Base-by-base conservation (phyloP, 2,888 invertebrate genomes). In the Achlya flavicornis region DNA sequence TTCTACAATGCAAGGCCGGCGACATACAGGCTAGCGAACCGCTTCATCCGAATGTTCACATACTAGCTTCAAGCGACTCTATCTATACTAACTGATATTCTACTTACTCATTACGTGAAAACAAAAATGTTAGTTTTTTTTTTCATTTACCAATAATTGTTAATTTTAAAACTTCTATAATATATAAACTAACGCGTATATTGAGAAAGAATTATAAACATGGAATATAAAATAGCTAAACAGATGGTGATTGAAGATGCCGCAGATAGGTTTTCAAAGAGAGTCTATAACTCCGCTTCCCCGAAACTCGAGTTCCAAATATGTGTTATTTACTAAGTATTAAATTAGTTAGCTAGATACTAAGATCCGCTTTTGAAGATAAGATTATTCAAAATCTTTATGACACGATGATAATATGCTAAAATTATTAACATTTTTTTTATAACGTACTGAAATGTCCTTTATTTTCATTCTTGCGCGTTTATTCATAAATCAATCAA, bases 1-100 rank as follows among this genome's bases (percentile, higher is more conserved):
- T 90, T 89, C 87, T 79, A 73, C 38, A 43, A 62, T 69, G 74
- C 90, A 91, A 91, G 91, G 91, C 85, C 90, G 90, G 88, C 90
- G 89, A 86, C 89, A 84, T 74, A 80, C 83, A 77, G 90, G 83
- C 91, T 89, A 72, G 84, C 75, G 72, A 74, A 76, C 76, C 80
- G 57, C 57, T 64, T 66, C 58, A 62, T 60, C 63, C 59, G 61
- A 65, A 66, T 59, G 62, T 58, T 57, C 61, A 61, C 66, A 64
- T 64, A 64, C 63, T 53, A n/a, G 7, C 53, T 53, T 53, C 53
- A 19, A 19, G 7, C 16, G 53, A 8, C 16, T 53, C 19, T 53
- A 19, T 64, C 61, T 63, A 71, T 66, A n/a, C n/a, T n/a, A n/a
- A n/a, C 65, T 59, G 64, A 68, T 67, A 69, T 67, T 67, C 64